Base-by-base conservation (phyloP, 2,797 vertebrate species). In the Chelidonichthys spinosus region DNA sequence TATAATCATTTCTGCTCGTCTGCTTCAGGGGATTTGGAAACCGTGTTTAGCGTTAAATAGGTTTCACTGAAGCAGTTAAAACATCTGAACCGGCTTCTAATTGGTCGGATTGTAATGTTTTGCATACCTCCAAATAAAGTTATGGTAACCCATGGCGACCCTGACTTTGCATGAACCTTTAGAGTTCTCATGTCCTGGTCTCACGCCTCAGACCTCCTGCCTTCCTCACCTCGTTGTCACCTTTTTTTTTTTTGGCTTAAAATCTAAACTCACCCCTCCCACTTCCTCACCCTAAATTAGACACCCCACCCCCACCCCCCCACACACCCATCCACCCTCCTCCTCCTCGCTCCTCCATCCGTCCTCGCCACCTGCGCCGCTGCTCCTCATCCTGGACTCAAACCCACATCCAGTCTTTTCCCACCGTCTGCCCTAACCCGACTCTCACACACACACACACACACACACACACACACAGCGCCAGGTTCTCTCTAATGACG, bases 401-500 rank as follows among this genome's bases (percentile, higher is more conserved):
- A 46, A 54, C 68, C 72, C 84, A 73, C 78, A 61, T 72, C 71
- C 72, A 39, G 60, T 59, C 76, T 76, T 79, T 87, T 69, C 78
- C 78, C 76, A 74, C 95, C 96, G 96, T 96, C 95, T 95, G 95
- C 92, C 95, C 92, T 74, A 90, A 93, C 92, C 95, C 95, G 96
- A 85, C 83, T 6, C 44, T 6, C 78, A 78, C 52, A 77, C 55
- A 85, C 72, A 76, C 69, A 76, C 58, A 61, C 47, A 63, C 56
- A 61, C 69, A 74, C 69, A 78, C 81, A 69, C 78, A 72, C 79
- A 64, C 81, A 81, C 79, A 83, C 85, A 85, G 88, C 89, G 89
- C 90, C 90, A 96, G 97, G 95, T 96, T 96, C 94, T 93, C 94
- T 96, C 96, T 99, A 99, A 99, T 99, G 97, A 98, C 96, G 95